Percentiles rank a stretch among this genome's conserved stretches.
Evolutionary conservation across 2,888 invertebrate species (phyloP).

Genomic region (Stegophylla sp.): DNA sequence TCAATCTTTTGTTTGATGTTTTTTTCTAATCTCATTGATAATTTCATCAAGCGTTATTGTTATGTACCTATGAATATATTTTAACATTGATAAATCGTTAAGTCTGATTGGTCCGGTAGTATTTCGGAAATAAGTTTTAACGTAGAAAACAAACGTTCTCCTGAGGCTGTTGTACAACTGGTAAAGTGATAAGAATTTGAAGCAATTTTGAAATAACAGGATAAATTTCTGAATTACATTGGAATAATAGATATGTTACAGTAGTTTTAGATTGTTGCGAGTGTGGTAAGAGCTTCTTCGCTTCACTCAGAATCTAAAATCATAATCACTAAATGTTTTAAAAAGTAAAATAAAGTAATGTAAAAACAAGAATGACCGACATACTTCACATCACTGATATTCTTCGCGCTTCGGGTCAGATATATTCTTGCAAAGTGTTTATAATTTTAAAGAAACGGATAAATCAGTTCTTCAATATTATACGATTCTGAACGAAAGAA

Average conservation of each 20-base stretch:
- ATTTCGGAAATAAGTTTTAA: slow-evolving; percentile 9
- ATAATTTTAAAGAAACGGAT: too few species aligned
- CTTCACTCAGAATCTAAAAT: too few species aligned
- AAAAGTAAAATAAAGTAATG: too few species aligned
- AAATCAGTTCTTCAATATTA: too few species aligned
- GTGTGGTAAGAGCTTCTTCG: too few species aligned
- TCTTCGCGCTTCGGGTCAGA: too few species aligned
- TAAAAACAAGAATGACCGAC: too few species aligned
- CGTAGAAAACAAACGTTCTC: slow-evolving; percentile 8
- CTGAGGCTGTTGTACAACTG: slow-evolving; percentile 7
- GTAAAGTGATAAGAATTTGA: slow-evolving; percentile 15
- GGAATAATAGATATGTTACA: slow-evolving; percentile 27
- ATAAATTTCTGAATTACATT: not conserved
- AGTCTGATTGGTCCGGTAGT: slow-evolving; percentile 5
- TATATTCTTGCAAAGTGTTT: too few species aligned
- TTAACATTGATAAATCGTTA: slow-evolving; percentile 5
- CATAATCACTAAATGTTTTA: too few species aligned
- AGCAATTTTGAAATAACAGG: not conserved
- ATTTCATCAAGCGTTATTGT: not conserved
- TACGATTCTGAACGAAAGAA: too few species aligned
- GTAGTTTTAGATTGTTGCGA: too few species aligned
- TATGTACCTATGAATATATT: slow-evolving; percentile 1
- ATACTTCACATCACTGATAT: too few species aligned
- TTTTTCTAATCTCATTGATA: not conserved
- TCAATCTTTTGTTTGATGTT: slow-evolving; percentile 14